Evolutionary conservation across 2,113 vertebrate genomes (phyloP).

Genomic region (Pomatorhinus ruficollis): DNA sequence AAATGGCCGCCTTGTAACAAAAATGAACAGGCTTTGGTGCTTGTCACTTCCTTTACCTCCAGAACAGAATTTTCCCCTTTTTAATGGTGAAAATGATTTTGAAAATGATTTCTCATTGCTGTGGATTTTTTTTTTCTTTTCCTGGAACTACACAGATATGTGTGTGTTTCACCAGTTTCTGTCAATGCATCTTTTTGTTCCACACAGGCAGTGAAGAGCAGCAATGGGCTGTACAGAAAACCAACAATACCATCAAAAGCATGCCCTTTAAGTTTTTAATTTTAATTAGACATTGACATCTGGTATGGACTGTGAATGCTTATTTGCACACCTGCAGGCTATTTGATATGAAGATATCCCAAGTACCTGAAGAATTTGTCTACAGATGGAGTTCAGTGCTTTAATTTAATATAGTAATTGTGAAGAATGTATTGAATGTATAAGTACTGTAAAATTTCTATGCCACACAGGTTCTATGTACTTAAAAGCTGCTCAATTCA

Average conservation of each 20-base stretch:
- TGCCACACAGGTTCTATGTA: neutral
- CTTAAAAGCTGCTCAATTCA: neutral
- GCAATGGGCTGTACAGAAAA: neutral
- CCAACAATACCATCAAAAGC: neutral
- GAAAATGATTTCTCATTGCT: neutral
- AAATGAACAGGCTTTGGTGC: neutral
- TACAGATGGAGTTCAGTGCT: slow-evolving; percentile 39
- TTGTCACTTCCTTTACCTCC: neutral
- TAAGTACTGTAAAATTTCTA: neutral
- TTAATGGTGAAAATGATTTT: neutral
- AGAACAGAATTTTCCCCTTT: neutral
- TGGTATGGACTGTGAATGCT: neutral
- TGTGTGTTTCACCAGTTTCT: neutral
- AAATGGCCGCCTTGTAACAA: neutral
- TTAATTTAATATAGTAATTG: slow-evolving; percentile 44
- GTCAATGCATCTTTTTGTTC: neutral
- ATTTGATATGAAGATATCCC: neutral
- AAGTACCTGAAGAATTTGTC: neutral
- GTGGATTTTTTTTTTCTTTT: neutral
- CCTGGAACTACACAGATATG: neutral
- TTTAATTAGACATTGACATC: slow-evolving; percentile 65
- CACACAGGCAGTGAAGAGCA: neutral
- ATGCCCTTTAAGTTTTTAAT: neutral
- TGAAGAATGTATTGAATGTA: neutral
- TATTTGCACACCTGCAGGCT: slow-evolving; percentile 57